These are phyloP conservation scores for Rhimphoctona megacephalus DNA, from an alignment of 2,888 invertebrate species.

Conservation along the genomic window DNA sequence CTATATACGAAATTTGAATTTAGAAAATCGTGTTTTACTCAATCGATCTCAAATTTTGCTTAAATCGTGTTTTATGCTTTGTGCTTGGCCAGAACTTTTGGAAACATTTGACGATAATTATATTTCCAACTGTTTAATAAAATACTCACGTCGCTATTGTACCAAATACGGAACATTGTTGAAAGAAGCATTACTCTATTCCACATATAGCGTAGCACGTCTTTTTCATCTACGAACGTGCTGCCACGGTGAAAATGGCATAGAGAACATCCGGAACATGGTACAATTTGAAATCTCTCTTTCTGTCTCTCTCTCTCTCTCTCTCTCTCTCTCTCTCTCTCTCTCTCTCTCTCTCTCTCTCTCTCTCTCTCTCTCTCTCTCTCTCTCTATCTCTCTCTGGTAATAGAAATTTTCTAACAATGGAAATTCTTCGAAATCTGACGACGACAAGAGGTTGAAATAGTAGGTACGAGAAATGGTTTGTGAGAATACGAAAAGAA, in stretches of 20 bases:
- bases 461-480: background rate
- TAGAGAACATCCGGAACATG: constrained; percentile 27
- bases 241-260: constrained; percentile 20
- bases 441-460: background rate
- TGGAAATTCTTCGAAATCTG: constrained; percentile 2
- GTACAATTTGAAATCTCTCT: background rate
- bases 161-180: constrained; percentile 1
- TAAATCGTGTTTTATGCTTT: too few relatives aligned
- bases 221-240: constrained; percentile 30
- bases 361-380: too few relatives aligned
- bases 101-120: constrained; percentile 10
- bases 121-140: background rate
- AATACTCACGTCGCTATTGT: background rate
- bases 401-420: constrained; percentile 2
- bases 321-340: background rate
- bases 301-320: background rate
- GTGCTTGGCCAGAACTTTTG: background rate
- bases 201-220: constrained; percentile 14
- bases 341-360: background rate
- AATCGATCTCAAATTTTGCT: too few relatives aligned
- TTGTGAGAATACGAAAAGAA: background rate
- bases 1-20: too few relatives aligned
- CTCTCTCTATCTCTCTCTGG: background rate
- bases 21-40: too few relatives aligned
- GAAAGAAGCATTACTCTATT: constrained; percentile 20